phyloP scores from a whole-genome alignment of 2,113 vertebrate species.

The Nansenia antarctica region DNA sequence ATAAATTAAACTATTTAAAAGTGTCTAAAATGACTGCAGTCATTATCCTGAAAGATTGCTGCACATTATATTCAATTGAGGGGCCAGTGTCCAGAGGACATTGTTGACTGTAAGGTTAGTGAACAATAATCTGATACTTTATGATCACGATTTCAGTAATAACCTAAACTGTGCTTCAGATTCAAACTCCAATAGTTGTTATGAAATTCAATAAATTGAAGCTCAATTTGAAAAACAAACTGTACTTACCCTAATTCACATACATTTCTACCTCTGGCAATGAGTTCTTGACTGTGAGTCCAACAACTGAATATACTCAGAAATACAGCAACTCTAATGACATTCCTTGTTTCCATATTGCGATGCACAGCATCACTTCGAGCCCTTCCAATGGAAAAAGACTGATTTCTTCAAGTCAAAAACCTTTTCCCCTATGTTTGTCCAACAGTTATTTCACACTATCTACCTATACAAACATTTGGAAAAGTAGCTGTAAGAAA shows the following conservation, averaged over 20 bases:
- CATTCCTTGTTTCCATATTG: constrained; percentile 76
- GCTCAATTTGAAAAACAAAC: not conserved
- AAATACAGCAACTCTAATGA: constrained; percentile 25
- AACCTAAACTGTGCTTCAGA: no score
- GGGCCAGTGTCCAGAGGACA: no score
- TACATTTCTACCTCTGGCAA: constrained; percentile 77
- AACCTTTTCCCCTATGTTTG: not conserved
- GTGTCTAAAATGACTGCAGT: no score
- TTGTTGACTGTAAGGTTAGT: no score
- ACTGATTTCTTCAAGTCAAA: not conserved
- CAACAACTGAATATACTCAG: constrained; percentile 61
- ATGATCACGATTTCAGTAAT: no score
- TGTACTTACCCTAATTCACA: constrained; percentile 76
- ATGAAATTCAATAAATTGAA: not conserved
- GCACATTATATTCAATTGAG: no score
- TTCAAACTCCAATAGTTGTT: not conserved
- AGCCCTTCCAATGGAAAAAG: not conserved
- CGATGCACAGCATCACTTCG: constrained; percentile 66
- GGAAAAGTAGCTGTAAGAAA: not conserved
- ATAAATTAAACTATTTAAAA: no score
- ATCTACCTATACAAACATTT: not conserved
- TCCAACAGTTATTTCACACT: not conserved
- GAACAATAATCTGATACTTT: no score
- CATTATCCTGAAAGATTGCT: no score
- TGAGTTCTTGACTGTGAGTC: constrained; percentile 71